Conservation (phyloP, 1,140 invertebrate genomes). For the Megalonaias nervosa region DNA sequence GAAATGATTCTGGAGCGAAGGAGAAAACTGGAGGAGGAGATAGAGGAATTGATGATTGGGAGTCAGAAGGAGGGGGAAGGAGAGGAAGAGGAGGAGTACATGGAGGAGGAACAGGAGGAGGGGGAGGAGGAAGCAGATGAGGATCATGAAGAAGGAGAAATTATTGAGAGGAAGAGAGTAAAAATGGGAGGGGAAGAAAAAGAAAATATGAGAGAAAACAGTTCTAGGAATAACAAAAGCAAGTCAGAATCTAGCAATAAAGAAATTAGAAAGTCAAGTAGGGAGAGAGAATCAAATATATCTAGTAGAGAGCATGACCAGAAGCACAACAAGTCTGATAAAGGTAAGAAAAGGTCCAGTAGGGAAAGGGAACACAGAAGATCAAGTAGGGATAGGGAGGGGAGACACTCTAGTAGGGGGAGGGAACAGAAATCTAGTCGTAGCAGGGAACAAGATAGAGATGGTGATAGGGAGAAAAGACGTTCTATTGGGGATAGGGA, state of each 20-base stretch:
- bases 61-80: constrained; percentile 1
- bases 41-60: constrained; percentile 28
- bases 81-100: constrained; percentile 14
- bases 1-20: constrained; percentile 1
- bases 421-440: constrained; percentile 19
- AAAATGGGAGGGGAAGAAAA: constrained; percentile 19
- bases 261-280: constrained; percentile 5
- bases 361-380: constrained; percentile 7
- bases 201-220: constrained; percentile 17
- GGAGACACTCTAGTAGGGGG: constrained; percentile 4
- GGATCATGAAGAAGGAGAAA: constrained; percentile 9
- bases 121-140: constrained; percentile 6
- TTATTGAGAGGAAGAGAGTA: constrained; percentile 16
- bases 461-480: constrained; percentile 14
- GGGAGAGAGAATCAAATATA: constrained; percentile 4
- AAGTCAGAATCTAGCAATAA: neutral
- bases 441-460: constrained; percentile 14
- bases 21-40: constrained; percentile 28
- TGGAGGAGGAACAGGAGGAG: constrained; percentile 18
- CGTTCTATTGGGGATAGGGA: too few species aligned
- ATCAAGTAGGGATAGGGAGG: constrained; percentile 5
- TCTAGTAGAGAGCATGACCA: constrained; percentile 9
- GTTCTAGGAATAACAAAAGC: neutral
- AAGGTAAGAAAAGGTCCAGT: constrained; percentile 3
- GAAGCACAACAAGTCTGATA: neutral